Percentiles rank a stretch among this genome's conserved stretches.
Evolutionary conservation across 2,113 vertebrate genomes (phyloP).

Genomic region (Malurus cyaneus): DNA sequence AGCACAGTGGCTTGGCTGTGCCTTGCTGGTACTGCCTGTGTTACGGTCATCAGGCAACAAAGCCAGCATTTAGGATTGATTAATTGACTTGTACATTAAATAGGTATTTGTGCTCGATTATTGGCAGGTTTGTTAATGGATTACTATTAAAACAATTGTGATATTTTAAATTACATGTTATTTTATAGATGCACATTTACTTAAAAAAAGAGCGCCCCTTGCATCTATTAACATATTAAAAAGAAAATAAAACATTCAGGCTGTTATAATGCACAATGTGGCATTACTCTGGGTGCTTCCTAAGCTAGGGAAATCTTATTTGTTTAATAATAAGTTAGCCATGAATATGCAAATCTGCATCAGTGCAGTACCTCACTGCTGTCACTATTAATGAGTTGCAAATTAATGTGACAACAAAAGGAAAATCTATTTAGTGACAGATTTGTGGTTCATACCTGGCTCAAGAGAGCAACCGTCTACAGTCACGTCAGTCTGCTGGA

Average conservation of each 20-base stretch:
- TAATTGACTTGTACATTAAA: conserved; percentile 73
- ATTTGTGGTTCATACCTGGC: conserved; percentile 72
- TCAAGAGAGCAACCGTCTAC: conserved; percentile 50
- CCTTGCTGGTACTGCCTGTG: not conserved
- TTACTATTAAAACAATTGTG: conserved; percentile 73
- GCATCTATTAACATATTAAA: conserved; percentile 80
- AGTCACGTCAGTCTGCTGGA: not conserved
- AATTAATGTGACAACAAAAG: conserved; percentile 84
- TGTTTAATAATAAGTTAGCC: conserved; percentile 82
- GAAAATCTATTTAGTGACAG: conserved; percentile 81
- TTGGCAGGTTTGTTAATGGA: conserved; percentile 74
- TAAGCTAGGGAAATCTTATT: conserved; percentile 82
- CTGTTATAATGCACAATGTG: conserved; percentile 76
- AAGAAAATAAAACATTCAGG: conserved; percentile 74
- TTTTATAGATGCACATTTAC: conserved; percentile 73
- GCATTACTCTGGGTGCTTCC: conserved; percentile 76
- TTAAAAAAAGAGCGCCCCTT: conserved; percentile 61
- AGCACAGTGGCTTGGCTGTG: not conserved
- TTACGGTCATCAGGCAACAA: not conserved
- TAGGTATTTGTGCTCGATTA: conserved; percentile 71
- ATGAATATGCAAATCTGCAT: conserved; percentile 82
- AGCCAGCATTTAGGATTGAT: conserved; percentile 61
- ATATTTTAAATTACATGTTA: conserved; percentile 70
- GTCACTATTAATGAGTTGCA: conserved; percentile 84
- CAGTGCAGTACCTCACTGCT: conserved; percentile 77